A percentile compares a stretch with the other conserved stretches of the same genome.
Conservation (phyloP, 2,113 vertebrate species). For the Laticauda colubrina region DNA sequence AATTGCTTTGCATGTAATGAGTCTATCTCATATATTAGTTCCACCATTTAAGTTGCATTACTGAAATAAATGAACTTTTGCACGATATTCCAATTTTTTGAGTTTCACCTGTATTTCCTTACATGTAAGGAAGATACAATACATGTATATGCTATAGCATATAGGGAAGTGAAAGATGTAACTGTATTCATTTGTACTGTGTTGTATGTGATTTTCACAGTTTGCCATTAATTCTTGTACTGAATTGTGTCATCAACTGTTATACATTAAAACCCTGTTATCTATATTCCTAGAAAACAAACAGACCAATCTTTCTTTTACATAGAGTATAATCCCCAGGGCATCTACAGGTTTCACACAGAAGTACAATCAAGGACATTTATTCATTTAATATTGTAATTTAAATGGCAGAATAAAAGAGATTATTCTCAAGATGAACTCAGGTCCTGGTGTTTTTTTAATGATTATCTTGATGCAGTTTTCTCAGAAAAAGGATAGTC, state of each 20-base stretch:
- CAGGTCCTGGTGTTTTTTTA: neutral
- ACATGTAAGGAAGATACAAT: neutral
- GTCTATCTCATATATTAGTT: no score
- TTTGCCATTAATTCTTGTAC: neutral
- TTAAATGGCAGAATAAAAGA: neutral
- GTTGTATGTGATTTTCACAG: neutral
- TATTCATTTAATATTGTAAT: neutral
- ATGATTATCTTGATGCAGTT: neutral
- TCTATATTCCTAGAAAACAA: neutral
- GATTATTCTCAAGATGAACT: neutral
- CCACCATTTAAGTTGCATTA: no score
- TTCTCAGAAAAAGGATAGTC: neutral
- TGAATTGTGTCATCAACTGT: neutral
- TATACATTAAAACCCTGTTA: neutral
- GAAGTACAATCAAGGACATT: neutral
- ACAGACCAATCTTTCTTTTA: neutral
- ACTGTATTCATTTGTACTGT: neutral
- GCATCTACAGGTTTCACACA: neutral
- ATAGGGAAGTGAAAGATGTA: neutral
- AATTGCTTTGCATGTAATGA: no score
- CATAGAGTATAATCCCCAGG: neutral
- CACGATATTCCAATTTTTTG: no score
- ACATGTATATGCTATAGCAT: neutral
- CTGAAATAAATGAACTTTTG: no score
- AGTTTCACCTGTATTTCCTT: neutral